Base-by-base conservation (phyloP, 2,888 invertebrate genomes). In the Andrena flavipes region DNA sequence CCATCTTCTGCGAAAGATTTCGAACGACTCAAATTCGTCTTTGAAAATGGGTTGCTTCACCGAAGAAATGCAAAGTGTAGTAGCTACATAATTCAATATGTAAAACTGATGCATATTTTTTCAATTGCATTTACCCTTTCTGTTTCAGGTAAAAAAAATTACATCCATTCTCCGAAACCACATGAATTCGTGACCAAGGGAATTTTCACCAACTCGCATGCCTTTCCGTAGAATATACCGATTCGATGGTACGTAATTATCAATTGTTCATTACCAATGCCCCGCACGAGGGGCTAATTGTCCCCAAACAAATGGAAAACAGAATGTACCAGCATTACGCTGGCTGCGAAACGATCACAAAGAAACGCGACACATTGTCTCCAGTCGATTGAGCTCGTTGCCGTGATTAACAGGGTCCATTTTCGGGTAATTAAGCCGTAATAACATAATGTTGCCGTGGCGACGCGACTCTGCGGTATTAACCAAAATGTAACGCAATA, bases 91-190 rank as follows among this genome's bases (percentile, higher is more conserved):
- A 33, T 62, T 33, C 20, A 33, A 23, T 23, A 1, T 56, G 10
- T 10, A 13, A 23, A 56, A 56, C 20, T 56, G 23, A 3, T 13
- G 10, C 56, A 2, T 33, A 8, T 20, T 35, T 62, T 33, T 54
- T 2, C 16, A 63, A 16, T 33, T 1, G 23, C 8, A 13, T 3
- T n/a, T 2, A 10, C 35, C 10, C 4, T 35, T 10, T 51, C 20
- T 80, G 67, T 78, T 67, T 16, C 78, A 56, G 67, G 72, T 80
- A 78, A 80, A 54, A 3, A 8, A 10, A 65, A 10, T 1, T 20
- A 1, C 5, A 29, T n/a, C 10, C 6, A 48, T 13, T 26, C 1
- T 0, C 2, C 10, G 3, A 0, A 6, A 2, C 29, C 54, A 2
- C 1, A 4, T 20, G 13, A 16, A 42, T 6, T 30, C 23, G 16